Evolutionary conservation across 1,140 invertebrate species (phyloP), one percentile per base, ranked within the genome.

Genomic region (Drosophila elegans): DNA sequence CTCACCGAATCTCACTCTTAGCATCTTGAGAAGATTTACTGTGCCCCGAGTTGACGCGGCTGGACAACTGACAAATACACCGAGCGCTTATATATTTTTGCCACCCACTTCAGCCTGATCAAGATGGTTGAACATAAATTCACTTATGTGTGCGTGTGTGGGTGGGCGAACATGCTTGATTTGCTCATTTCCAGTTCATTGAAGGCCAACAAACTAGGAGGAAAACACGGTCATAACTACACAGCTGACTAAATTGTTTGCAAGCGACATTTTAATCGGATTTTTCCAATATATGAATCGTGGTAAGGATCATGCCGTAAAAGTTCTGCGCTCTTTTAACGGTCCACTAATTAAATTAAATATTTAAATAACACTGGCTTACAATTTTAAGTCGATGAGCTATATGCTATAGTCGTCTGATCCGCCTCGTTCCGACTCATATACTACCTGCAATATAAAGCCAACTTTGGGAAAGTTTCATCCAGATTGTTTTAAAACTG

Each of bases 181-280:
- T 88, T 88, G 67, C 53, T 82, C 67, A 88, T 79, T 88, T 88
- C 68, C 83, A 75, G 83, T 79, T 88, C 83, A 88, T 62, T 88
- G 83, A 86, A 82, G 62, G 68, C 64, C 55, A 63, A 34, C 32
- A 39, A 55, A 21, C 16, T 32, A 32, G 42, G 32, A 57, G 32
- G 21, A 36, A 32, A 27, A 12, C 32, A 46, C 44, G 12, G 4
- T 25, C 7, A 36, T 36, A 36, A 41, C 16, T 21, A 6, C 7
- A 41, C 59, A 16, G 12, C n/a, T 10, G 12, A 29, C 32, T n/a
- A 16, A 2, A 27, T 54, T 57, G 48, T 68, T 78, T 72, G 52
- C 53, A 68, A 67, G 51, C 79, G 42, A 88, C 82, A 88, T 82
- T 82, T 72, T 88, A 88, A 86, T 88, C 78, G 56, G 78, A 88